Base-by-base conservation (phyloP, 2,113 vertebrate genomes). In the Oncorhynchus masou region DNA sequence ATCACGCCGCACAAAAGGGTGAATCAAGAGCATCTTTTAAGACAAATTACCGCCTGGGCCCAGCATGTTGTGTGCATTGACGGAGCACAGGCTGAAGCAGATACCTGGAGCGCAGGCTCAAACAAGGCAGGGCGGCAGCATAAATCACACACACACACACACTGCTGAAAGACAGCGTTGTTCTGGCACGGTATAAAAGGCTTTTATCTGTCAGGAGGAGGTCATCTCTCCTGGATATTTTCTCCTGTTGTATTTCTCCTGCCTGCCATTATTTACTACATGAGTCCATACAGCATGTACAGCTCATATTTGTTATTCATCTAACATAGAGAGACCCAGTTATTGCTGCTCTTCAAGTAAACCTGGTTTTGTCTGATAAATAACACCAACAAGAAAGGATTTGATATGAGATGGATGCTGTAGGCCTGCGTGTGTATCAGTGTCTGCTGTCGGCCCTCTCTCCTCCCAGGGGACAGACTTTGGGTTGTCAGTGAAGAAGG, bases 391-490 rank as follows among this genome's bases (percentile, higher is more conserved):
- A 81, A 74, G 54, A 76, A 69, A 74, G 16, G 54, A 76, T 82
- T 70, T 51, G 68, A 68, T 59, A 49, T 45, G 9, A 48, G 24
- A 64, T 24, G 1, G 22, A 64, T 75, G 75, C 74, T 82, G 68
- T 70, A 48, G 71, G 68, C 24, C 66, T 70, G 24, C 64, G 78
- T 81, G 78, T 82, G 68, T 70, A 65, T 73, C 45, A 29, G 75
- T 79, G 77, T 39, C 76, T 60, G 57, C 54, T 68, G 70, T 74
- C 49, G 71, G 65, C 66, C 83, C 24, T 85, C 9, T 83, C 75
- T 83, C 59, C 45, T 70, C 75, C 25, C 76, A 96, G 95, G 94
- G 96, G 83, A 94, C 94, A 78, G 95, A 96, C 84, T 97, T 97
- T 72, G 94, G 96, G 84, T 89, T 96, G 78, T 93, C 94, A 0